phyloP scores from a whole-genome alignment of 2,797 vertebrate genomes.

The Dermochelys coriacea region DNA sequence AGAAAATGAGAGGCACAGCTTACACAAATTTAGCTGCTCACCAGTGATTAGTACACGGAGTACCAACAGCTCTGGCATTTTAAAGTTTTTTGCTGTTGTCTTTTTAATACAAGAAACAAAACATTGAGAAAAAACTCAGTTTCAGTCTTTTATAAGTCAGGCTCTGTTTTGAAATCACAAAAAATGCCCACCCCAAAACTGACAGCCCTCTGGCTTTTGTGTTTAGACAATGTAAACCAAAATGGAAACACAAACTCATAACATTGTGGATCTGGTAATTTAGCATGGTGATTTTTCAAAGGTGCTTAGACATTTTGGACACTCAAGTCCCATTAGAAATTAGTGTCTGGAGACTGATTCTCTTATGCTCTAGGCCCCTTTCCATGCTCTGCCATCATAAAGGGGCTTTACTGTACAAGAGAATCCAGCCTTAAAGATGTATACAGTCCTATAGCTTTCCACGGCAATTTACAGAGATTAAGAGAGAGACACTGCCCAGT shows the following conservation, averaged over 20 bases:
- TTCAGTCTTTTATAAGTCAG: neutral
- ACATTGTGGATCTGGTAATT: neutral
- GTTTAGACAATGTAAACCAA: neutral
- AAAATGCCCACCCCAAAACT: neutral
- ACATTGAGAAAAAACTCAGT: neutral
- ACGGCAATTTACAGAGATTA: neutral
- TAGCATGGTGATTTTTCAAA: neutral
- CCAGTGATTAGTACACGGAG: neutral
- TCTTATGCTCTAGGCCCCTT: neutral
- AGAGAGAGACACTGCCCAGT: neutral
- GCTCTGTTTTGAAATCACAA: neutral
- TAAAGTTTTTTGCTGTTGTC: neutral
- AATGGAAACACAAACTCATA: neutral
- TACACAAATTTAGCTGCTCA: neutral
- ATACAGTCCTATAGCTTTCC: neutral
- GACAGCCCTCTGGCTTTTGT: neutral
- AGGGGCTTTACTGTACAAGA: neutral
- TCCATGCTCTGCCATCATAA: neutral
- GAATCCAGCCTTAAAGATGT: neutral
- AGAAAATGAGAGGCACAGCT: neutral
- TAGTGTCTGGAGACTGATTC: accelerated
- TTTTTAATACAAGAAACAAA: neutral
- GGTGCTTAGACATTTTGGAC: neutral
- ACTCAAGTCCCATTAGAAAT: neutral
- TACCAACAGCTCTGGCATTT: accelerated